Evolutionary conservation across 2,888 invertebrate genomes (phyloP), one percentile per base, ranked within the genome.

Genomic region (Abrostola tripartita): DNA sequence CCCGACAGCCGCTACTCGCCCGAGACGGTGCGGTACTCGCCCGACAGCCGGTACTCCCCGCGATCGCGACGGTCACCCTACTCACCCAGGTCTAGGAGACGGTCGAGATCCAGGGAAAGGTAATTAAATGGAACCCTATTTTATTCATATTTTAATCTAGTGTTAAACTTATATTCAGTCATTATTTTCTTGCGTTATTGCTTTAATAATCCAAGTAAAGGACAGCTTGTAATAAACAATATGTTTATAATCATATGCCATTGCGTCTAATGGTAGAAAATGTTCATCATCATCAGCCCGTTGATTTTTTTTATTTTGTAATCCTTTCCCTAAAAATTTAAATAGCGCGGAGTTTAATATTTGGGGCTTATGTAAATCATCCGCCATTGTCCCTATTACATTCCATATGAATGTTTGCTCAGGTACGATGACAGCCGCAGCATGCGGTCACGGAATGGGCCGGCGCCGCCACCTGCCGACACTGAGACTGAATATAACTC

Each of bases 401-500:
- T 1, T 24, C 1, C 24, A 24, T 24, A 2, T 24, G 24, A 47
- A 12, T 54, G 44, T 49, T 40, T 10, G 7, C 40, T 9, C 65
- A 93, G 94, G 74, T 92, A 92, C 66, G 86, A 87, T 35, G 89
- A 85, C 8, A 86, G 85, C 0, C 88, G 92, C 8, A 85, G 79
- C 9, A 83, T 88, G 24, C 83, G 90, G 5, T 76, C 87, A 49
- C 86, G 86, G 68, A 86, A 84, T 69, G 82, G 88, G 1, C 84
- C 89, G 0, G 81, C 82, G 12, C 40, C 52, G 5, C 84, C 89
- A 0, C 81, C 82, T n/a, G 36, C 63, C 9, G 96, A 96, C 80
- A 96, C 96, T n/a, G 96, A 96, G 85, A 95, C 96, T 11, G 97
- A 97, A 82, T 95, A 95, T 80, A 96, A 96, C 90, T 96, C 96